A percentile compares a stretch with the other conserved stretches of the same genome.
These are phyloP conservation scores for Pteronura brasiliensis DNA, from an alignment of 2,113 vertebrate genomes.

Conservation along the genomic window DNA sequence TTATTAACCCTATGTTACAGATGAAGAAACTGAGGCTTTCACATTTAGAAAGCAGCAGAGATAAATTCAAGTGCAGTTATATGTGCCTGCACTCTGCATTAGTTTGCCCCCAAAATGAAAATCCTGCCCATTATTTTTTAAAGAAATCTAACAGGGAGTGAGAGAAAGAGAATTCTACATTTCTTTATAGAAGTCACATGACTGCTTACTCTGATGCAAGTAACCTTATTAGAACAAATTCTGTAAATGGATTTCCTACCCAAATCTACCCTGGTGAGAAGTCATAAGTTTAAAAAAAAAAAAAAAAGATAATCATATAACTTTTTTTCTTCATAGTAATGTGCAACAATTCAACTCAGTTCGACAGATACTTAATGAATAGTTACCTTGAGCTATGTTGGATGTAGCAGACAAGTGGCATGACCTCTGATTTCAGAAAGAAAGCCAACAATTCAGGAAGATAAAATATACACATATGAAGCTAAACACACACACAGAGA, in stretches of 20 bases:
- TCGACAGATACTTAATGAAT: not conserved
- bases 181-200: not conserved
- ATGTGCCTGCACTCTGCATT: not conserved
- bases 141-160: not conserved
- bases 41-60: not conserved
- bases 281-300: not conserved
- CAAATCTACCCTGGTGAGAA: not conserved
- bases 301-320: not conserved
- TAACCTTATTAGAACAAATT: slow-evolving; percentile 34
- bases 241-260: not conserved
- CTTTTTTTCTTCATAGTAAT: not conserved
- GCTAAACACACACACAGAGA: not conserved
- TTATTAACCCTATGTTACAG: not conserved
- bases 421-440: slow-evolving; percentile 9
- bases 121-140: slow-evolving; percentile 2
- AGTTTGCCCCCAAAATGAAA: not conserved
- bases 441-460: not conserved
- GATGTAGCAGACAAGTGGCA: not conserved
- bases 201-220: not conserved
- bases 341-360: not conserved
- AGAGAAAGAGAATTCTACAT: not conserved
- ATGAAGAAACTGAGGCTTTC: not conserved
- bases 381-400: not conserved
- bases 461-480: not conserved
- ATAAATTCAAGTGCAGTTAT: not conserved